phyloP scores from a whole-genome alignment of 2,888 invertebrate species.

The Cepaea hortensis region DNA sequence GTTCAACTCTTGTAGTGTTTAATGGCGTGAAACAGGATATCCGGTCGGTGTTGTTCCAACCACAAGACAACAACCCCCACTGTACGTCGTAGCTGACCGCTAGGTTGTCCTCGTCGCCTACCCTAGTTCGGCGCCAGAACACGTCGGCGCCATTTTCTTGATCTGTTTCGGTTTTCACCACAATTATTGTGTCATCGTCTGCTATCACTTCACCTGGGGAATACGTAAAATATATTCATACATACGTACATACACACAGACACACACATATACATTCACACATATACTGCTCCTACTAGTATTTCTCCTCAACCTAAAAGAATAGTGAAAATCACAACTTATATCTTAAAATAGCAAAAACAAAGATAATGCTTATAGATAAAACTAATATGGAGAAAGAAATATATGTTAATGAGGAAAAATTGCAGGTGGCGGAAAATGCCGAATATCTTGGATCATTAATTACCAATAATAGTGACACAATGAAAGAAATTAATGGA shows the following conservation, averaged over 20 bases:
- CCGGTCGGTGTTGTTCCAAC: background rate
- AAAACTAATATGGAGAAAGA: too few species aligned
- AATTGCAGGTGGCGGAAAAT: too few species aligned
- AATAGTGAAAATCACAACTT: too few species aligned
- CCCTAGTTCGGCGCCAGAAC: slow-evolving; percentile 10
- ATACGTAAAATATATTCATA: background rate
- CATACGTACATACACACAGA: background rate
- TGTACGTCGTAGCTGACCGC: background rate
- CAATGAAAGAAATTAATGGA: too few species aligned
- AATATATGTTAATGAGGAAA: too few species aligned
- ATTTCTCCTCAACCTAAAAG: background rate
- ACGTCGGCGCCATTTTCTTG: background rate
- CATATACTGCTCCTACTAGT: background rate
- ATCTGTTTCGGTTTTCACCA: background rate
- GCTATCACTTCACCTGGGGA: background rate
- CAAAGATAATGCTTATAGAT: too few species aligned
- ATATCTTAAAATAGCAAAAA: too few species aligned
- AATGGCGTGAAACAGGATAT: background rate
- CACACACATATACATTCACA: too few species aligned
- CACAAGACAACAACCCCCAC: background rate
- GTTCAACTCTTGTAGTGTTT: background rate
- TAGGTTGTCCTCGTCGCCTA: background rate
- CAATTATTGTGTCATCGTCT: slow-evolving; percentile 11
- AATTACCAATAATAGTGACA: too few species aligned
- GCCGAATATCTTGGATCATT: too few species aligned